These are phyloP conservation scores for Bhutanitis thaidina DNA, from an alignment of 2,888 invertebrate genomes.

Conservation along the genomic window DNA sequence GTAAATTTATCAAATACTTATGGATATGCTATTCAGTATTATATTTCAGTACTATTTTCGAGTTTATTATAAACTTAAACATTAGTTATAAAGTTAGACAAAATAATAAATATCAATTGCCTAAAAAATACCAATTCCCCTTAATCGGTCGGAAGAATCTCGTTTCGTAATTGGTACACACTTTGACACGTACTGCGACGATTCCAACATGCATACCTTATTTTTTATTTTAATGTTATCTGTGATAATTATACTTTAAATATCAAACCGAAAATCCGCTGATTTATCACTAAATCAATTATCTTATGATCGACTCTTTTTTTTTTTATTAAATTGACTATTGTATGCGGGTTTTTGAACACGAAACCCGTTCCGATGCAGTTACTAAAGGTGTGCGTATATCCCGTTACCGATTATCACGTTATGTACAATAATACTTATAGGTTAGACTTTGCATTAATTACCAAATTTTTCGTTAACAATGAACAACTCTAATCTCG, in stretches of 20 bases:
- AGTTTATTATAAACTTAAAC: too few species aligned
- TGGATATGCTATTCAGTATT: not conserved
- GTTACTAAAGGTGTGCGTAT: constrained; percentile 32
- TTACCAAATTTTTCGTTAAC: constrained; percentile 40
- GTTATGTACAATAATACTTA: constrained; percentile 35
- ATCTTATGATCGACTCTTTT: constrained; percentile 30
- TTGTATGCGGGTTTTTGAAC: constrained; percentile 25
- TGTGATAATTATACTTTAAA: constrained; percentile 74
- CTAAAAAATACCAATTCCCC: too few species aligned
- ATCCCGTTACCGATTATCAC: constrained; percentile 47
- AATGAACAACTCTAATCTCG: constrained; percentile 46
- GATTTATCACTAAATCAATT: constrained; percentile 15
- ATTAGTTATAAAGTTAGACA: too few species aligned
- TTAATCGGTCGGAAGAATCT: not conserved
- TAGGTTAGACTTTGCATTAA: constrained; percentile 53
- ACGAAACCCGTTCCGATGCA: constrained; percentile 33
- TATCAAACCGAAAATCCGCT: constrained; percentile 29
- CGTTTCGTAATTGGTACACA: constrained; percentile 34
- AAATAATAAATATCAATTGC: too few species aligned
- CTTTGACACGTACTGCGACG: constrained; percentile 45
- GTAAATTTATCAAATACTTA: not conserved
- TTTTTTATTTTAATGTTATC: constrained; percentile 69
- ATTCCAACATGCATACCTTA: constrained; percentile 47
- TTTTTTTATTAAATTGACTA: constrained; percentile 26
- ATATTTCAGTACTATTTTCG: too few species aligned